Conservation (phyloP, 2,113 vertebrate genomes). For the Limnothrissa miodon region DNA sequence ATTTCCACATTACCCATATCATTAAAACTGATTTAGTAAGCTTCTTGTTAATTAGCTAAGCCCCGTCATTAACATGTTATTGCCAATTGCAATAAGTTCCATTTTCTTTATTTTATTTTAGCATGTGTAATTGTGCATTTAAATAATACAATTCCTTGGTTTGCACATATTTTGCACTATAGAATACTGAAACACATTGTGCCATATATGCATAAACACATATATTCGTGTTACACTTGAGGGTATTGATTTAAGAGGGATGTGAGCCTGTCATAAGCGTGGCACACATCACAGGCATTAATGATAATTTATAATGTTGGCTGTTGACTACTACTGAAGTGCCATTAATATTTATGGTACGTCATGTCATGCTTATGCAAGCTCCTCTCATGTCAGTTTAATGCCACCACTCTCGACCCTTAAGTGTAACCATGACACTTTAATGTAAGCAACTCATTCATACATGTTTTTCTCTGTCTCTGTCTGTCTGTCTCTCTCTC, state of each 20-base stretch:
- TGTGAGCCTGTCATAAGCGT: too few species aligned
- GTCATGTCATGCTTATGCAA: too few species aligned
- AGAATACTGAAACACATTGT: background rate
- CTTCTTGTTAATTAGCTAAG: background rate
- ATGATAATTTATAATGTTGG: too few species aligned
- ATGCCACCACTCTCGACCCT: too few species aligned
- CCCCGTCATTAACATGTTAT: background rate
- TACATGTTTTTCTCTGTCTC: background rate
- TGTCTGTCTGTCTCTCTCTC: background rate
- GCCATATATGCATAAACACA: background rate
- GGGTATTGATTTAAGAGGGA: too few species aligned
- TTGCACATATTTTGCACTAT: background rate
- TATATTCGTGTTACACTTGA: background rate
- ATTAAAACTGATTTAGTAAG: background rate
- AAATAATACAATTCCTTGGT: background rate
- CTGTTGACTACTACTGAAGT: too few species aligned
- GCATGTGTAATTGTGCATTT: background rate
- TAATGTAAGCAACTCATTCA: background rate
- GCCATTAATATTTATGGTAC: too few species aligned
- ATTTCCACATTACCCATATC: background rate
- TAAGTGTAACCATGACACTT: too few species aligned
- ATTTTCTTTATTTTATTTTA: background rate
- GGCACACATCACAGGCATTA: too few species aligned
- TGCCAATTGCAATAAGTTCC: too few species aligned
- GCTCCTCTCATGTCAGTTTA: too few species aligned